phyloP scores from a whole-genome alignment of 2,113 vertebrate species.

The Piaya cayana region DNA sequence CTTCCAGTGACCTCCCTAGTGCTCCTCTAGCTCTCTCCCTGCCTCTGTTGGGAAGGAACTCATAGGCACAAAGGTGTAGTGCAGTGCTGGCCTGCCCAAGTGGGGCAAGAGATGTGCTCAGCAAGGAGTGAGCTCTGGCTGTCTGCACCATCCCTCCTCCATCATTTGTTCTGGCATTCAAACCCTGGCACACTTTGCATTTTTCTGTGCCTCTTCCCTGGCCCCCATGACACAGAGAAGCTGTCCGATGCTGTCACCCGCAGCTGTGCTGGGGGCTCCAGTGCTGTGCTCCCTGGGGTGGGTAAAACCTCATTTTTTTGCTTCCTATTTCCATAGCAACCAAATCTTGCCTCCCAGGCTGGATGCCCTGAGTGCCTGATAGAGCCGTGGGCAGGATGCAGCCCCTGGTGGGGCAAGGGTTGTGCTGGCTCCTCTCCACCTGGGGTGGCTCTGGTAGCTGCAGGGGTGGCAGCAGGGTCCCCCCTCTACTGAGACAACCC shows the following conservation, averaged over 20 bases:
- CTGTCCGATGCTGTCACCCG: background rate
- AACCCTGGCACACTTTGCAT: background rate
- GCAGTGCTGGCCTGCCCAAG: fast-evolving
- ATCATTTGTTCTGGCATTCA: fast-evolving
- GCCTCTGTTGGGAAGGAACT: background rate
- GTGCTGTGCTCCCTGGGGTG: fast-evolving
- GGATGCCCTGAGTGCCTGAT: fast-evolving
- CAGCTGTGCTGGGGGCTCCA: fast-evolving
- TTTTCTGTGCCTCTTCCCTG: background rate
- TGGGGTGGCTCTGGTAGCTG: fast-evolving
- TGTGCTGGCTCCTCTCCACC: background rate
- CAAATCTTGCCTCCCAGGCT: background rate
- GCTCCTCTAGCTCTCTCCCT: fast-evolving
- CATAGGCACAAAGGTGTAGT: fast-evolving
- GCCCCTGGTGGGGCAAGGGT: background rate
- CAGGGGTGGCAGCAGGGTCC: fast-evolving
- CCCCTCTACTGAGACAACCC: background rate
- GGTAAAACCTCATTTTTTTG: fast-evolving
- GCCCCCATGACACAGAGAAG: fast-evolving
- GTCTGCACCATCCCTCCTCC: background rate
- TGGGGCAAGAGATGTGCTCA: background rate
- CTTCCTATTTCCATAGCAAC: background rate
- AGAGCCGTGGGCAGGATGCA: fast-evolving
- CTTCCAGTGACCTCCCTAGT: background rate
- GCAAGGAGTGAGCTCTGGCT: fast-evolving